Conservation (phyloP, 2,113 vertebrate genomes). For the Myrmophylax atrothorax region DNA sequence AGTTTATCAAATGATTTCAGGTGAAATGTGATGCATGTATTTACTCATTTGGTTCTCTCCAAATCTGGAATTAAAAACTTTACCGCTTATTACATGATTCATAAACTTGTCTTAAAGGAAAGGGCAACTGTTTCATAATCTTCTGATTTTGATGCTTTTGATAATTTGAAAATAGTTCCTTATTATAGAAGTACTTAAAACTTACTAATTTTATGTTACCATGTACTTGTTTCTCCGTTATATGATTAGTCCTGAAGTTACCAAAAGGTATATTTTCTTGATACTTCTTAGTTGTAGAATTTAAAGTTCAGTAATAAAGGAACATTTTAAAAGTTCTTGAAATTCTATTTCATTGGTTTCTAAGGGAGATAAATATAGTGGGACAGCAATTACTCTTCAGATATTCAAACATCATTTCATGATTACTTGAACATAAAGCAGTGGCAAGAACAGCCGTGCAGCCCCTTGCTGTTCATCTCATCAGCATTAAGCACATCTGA, state of each 20-base stretch:
- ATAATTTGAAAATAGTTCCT: background rate
- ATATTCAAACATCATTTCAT: background rate
- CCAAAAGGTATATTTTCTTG: background rate
- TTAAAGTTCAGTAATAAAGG: background rate
- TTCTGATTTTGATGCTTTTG: background rate
- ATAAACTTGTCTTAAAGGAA: background rate
- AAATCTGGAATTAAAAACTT: constrained; percentile 7
- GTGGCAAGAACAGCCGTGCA: background rate
- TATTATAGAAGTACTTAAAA: background rate
- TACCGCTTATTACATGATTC: background rate
- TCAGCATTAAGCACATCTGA: background rate
- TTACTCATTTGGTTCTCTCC: constrained; percentile 1
- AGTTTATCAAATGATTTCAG: background rate
- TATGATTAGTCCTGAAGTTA: background rate
- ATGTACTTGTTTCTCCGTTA: background rate
- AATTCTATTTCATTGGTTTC: background rate
- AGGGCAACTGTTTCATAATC: background rate
- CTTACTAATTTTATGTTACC: background rate
- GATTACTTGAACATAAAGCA: background rate
- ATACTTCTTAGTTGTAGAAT: background rate
- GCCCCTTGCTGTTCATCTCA: background rate
- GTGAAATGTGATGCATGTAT: background rate
- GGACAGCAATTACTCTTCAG: background rate
- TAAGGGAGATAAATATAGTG: background rate
- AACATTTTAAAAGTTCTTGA: background rate